A percentile compares a stretch with the other conserved stretches of the same genome.
Evolutionary conservation across 37 sponge, comb jelly and placozoan species (phyloP).

Genomic region (Beroe forskalii): DNA sequence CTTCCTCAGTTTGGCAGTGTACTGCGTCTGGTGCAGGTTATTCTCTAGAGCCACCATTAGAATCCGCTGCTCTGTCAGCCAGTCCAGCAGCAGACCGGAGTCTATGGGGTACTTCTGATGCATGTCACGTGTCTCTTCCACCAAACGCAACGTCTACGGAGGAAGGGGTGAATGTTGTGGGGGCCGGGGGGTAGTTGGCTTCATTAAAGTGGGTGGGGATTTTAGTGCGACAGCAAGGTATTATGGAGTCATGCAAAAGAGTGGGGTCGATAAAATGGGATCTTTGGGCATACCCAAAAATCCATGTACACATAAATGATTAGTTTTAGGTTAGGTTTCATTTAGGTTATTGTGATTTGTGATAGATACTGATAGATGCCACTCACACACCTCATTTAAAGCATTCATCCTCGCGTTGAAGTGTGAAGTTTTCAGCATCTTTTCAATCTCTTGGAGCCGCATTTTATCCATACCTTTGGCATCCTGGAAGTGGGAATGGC

Average conservation of each 20-base stretch:
- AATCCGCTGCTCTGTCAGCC: conserved; percentile 38
- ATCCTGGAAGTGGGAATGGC: conserved; percentile 4
- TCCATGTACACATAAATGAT: no score
- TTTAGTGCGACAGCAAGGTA: no score
- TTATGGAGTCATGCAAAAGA: no score
- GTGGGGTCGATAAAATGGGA: no score
- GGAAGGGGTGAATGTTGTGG: no score
- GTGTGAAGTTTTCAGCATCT: conserved; percentile 90
- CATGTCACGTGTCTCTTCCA: conserved; percentile 59
- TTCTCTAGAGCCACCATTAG: conserved; percentile 44
- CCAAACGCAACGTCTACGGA: conserved; percentile 34
- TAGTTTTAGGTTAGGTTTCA: no score
- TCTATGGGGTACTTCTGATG: conserved; percentile 57
- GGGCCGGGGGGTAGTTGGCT: no score
- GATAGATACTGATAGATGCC: no score
- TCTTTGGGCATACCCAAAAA: no score
- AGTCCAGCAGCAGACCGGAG: not conserved
- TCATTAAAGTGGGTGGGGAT: no score
- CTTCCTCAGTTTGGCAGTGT: conserved; percentile 85
- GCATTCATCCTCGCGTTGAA: conserved; percentile 99
- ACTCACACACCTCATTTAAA: conserved; percentile 94
- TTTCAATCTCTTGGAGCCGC: conserved; percentile 74
- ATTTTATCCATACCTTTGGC: conserved; percentile 71
- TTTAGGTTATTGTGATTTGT: no score
- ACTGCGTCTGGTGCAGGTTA: conserved; percentile 95